These are phyloP conservation scores for Himalopsyche kuldschensis DNA, from an alignment of 2,888 invertebrate species.

Conservation along the genomic window DNA sequence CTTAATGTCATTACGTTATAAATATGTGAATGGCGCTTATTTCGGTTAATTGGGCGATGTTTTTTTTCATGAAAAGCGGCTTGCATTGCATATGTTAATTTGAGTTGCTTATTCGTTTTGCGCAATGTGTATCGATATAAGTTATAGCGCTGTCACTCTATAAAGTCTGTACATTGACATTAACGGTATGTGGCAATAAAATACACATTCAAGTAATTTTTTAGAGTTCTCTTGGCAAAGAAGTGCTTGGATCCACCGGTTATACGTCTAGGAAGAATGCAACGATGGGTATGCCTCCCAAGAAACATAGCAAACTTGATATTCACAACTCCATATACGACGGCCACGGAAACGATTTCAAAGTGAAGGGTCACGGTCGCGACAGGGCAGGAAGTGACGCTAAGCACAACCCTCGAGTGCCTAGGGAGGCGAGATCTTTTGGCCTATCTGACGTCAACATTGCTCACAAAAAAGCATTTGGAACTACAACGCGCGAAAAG, in stretches of 20 bases:
- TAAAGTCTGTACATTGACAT: no score
- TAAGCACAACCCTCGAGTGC: constrained; percentile 21
- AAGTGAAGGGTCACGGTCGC: constrained; percentile 47
- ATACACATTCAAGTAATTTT: not conserved
- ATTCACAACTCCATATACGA: constrained; percentile 41
- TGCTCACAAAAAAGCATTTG: constrained; percentile 58
- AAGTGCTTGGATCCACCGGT: not conserved
- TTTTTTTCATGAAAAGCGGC: no score
- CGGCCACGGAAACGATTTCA: constrained; percentile 37
- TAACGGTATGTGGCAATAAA: not conserved
- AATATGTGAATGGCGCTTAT: no score
- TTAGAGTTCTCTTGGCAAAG: not conserved
- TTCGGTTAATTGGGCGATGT: no score
- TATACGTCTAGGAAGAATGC: not conserved
- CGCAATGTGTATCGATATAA: no score
- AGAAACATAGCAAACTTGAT: constrained; percentile 45
- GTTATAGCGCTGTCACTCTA: no score
- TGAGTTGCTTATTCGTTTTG: no score
- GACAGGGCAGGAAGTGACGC: constrained; percentile 41
- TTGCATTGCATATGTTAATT: no score
- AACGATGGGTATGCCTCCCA: constrained; percentile 10
- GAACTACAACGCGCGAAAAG: constrained; percentile 63
- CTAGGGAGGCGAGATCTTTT: constrained; percentile 45
- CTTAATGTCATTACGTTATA: no score
- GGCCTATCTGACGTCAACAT: constrained; percentile 46